Evolutionary conservation across 2,797 vertebrate species (phyloP).

Genomic region (Bradypodion pumilum): DNA sequence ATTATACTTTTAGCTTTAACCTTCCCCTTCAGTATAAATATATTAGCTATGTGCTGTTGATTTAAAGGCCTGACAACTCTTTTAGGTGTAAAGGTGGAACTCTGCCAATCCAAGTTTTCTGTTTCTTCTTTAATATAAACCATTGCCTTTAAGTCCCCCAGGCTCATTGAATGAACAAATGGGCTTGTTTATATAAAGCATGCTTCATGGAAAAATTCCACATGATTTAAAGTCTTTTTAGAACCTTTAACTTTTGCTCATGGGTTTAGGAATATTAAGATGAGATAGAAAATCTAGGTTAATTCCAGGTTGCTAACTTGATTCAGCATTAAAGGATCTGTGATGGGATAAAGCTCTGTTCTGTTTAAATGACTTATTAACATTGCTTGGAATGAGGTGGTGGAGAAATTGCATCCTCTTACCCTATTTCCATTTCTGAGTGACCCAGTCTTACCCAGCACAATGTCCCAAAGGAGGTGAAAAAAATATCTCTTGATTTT

Average conservation of each 20-base stretch:
- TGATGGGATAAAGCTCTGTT: background rate
- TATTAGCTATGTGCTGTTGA: constrained; percentile 54
- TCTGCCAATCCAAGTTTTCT: constrained; percentile 68
- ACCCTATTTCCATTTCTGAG: background rate
- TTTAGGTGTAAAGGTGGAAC: constrained; percentile 62
- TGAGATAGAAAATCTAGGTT: background rate
- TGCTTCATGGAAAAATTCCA: constrained; percentile 63
- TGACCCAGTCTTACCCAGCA: background rate
- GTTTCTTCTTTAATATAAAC: constrained; percentile 69
- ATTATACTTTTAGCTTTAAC: constrained; percentile 57
- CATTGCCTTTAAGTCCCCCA: constrained; percentile 68
- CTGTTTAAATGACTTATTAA: background rate
- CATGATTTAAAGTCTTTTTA: constrained; percentile 36
- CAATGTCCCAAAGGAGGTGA: background rate
- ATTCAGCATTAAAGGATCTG: background rate
- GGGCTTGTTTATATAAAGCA: constrained; percentile 66
- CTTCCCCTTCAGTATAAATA: constrained; percentile 62
- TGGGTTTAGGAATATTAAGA: background rate
- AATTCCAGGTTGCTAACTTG: background rate
- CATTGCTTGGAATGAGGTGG: background rate
- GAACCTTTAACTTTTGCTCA: constrained; percentile 49
- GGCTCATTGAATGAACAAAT: constrained; percentile 71
- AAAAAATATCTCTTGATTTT: background rate
- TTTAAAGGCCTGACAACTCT: constrained; percentile 64
- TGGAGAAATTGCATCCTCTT: too few relatives aligned